Base-by-base conservation (phyloP, 2,797 vertebrate species). In the Tadarida brasiliensis region DNA sequence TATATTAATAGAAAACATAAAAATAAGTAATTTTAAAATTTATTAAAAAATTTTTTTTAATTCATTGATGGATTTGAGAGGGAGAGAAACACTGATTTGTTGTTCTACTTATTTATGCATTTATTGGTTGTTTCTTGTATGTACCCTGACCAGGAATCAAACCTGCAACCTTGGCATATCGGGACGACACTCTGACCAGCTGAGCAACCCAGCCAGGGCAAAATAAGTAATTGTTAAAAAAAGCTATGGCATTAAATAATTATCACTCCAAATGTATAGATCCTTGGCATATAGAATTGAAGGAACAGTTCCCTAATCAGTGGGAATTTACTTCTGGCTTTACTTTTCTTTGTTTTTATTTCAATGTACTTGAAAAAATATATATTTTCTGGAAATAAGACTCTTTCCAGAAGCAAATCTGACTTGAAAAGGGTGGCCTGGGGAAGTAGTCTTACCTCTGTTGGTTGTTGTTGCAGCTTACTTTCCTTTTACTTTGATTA, bases 241-340 rank as follows among this genome's bases (percentile, higher is more conserved):
- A 81, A 47, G 28, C 22, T 3, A 70, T 61, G 47, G 5, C 24
- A n/a, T 83, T 70, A 51, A 76, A 15, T 90, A 44, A 65, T 73
- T n/a, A 61, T 84, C 47, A 12, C 22, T 84, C 17, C 17, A 70
- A 3, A n/a, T 86, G 20, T 74, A 15, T 51, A 20, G n/a, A 56
- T 68, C 20, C 24, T 63, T 91, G 39, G 44, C 59, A 44, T 4
- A 51, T 92, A 15, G 35, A 57, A 33, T 54, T 35, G 73, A 90
- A 87, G 80, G 19, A 57, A 47, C 4, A 22, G 47, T 80, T 65
- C 59, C 70, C 83, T 81, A 9, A 91, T 68, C n/a, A 57, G n/a
- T 49, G 87, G 73, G 39, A 77, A 65, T 83, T 70, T 47, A 63
- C 63, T 82, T 92, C 68, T 91, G 87, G n/a, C 47, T 89, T 76